Base-by-base conservation (phyloP, 2,113 vertebrate species). In the Gracilinanus agilis region DNA sequence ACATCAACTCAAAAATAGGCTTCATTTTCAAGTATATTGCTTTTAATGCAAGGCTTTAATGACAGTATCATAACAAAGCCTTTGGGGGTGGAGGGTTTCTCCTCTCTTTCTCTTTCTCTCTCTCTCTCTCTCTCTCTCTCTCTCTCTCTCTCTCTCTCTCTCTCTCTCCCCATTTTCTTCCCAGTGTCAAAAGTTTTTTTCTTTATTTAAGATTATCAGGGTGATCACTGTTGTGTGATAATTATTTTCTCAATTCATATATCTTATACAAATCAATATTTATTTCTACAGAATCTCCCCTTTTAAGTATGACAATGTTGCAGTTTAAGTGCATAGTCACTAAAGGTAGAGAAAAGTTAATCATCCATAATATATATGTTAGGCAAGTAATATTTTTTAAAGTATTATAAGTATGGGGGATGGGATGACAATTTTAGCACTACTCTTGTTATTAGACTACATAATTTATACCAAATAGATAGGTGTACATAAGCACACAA, bases 151-250 rank as follows among this genome's bases (percentile, higher is more conserved):
- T 49, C 49, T 49, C 49, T 49, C 49, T 49, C 49, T 49, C 49
- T 2, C 49, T 49, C 49, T 49, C 49, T 49, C 10, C 53, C 1
- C 24, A 89, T 93, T 92, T 94, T 40, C 34, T 54, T 3, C 40
- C 44, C 23, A 23, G 49, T 49, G 49, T 49, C 49, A 3, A 49
- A n/a, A 7, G 40, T 53, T 90, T 16, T 67, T n/a, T 16, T 34
- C 4, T 55, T 89, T 89, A n/a, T 16, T 94, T 56, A 2, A 13
- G 54, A 94, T 67, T 92, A 54, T 27, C 67, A 75, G 23, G 67
- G 44, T 92, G 92, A 93, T 94, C 89, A 61, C 34, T 94, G 24
- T 54, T 40, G 6, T 55, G 10, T 55, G 9, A 88, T 49, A 58
- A 4, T 53, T 44, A 54, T 34, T 75, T 53, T 58, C 49, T 49